Conservation (phyloP, 2,888 invertebrate species). For the Limnephilus rhombicus region DNA sequence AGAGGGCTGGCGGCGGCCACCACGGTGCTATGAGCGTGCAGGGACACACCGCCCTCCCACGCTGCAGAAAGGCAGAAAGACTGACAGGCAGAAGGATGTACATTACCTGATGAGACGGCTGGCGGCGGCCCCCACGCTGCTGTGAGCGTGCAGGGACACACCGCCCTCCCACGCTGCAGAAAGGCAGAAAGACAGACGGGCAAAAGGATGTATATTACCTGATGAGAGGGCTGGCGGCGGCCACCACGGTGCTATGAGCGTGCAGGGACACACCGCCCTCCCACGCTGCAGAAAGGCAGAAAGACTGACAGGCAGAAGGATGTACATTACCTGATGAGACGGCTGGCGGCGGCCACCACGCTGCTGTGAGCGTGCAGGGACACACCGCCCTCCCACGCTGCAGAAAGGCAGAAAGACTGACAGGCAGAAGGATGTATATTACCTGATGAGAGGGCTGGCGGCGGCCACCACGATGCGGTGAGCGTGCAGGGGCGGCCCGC, state of each 20-base stretch:
- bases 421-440: neutral
- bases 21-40: slow-evolving; percentile 90
- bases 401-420: neutral
- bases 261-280: slow-evolving; percentile 79
- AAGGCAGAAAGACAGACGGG: neutral
- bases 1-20: slow-evolving; percentile 93
- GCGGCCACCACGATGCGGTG: slow-evolving; percentile 92
- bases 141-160: slow-evolving; percentile 90
- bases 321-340: slow-evolving; percentile 83
- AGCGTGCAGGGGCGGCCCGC: slow-evolving; percentile 88
- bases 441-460: slow-evolving; percentile 91
- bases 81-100: neutral
- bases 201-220: slow-evolving; percentile 73
- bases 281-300: slow-evolving; percentile 77
- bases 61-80: slow-evolving; percentile 76
- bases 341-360: slow-evolving; percentile 92
- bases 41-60: slow-evolving; percentile 77
- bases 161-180: slow-evolving; percentile 85
- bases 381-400: slow-evolving; percentile 90
- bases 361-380: slow-evolving; percentile 90
- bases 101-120: slow-evolving; percentile 87
- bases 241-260: slow-evolving; percentile 78
- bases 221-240: slow-evolving; percentile 91
- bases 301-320: neutral
- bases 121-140: slow-evolving; percentile 91